Base-by-base conservation (phyloP, 2,113 vertebrate species). In the Datnioides undecimradiatus region DNA sequence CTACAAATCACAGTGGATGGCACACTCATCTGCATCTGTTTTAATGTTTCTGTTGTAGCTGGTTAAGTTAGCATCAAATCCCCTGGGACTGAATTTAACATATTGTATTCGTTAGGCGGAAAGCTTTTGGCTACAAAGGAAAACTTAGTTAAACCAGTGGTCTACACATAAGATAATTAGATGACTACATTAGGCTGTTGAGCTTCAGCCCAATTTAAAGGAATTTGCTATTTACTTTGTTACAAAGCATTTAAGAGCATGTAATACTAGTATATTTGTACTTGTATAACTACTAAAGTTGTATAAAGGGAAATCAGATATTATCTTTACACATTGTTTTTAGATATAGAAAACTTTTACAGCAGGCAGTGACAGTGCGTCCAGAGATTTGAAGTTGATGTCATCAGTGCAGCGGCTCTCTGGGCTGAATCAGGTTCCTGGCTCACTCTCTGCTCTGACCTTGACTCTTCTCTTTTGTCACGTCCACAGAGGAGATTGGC, bases 401-500 rank as follows among this genome's bases (percentile, higher is more conserved):
- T n/a, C n/a, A n/a, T n/a, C 8, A 21, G 45, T 23, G 23, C 27
- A 34, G 64, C 27, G 16, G 34, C 33, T 38, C 33, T 79, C 17
- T 73, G 33, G 4, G 43, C 65, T 55, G 49, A 57, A 69, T 38
- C 33, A 25, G 12, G 8, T 7, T 17, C 13, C 6, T 29, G 16
- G 9, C n/a, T 55, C 9, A n/a, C n/a, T 54, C 62, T 36, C 25
- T 70, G 54, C 71, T 80, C 82, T 90, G 82, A 93, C 80, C 36
- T 31, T 66, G 52, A 66, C 65, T 79, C 72, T 86, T 88, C 55
- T 93, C 77, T 94, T 95, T 93, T 94, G 91, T 94, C 96, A 94
- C 96, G 95, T 97, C 95, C 93, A 88, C 97, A 98, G 97, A 96
- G 95, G 94, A 96, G 93, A 88, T 91, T 95, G 93, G 90, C 88